Base-by-base conservation (phyloP, 2,113 vertebrate species). In the Otocyon megalotis region DNA sequence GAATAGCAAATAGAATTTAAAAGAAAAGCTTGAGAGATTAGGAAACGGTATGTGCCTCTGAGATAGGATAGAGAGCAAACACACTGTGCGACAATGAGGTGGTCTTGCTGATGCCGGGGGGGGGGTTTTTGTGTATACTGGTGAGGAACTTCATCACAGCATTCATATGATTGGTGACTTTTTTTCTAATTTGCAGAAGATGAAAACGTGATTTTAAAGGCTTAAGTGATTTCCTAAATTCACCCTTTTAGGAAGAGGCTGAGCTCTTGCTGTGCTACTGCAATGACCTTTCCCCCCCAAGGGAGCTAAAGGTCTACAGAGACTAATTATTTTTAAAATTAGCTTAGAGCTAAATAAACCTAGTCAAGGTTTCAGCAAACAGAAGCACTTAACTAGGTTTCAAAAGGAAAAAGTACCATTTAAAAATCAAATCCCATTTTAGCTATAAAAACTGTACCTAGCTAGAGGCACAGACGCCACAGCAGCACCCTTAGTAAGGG, bases 271-370 rank as follows among this genome's bases (percentile, higher is more conserved):
- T 94, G 58, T 20, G 37, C 20, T 92, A 8, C 32, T 88, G 50
- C 11, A 86, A 0, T 89, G 88, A 90, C 26, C 24, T 12, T 84
- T 7, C 60, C 11, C 43, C 94, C 67, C 74, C 60, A 90, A 92
- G 96, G 48, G 56, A 65, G 94, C 95, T 82, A 43, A 77, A 90
- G 15, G 20, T 72, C 71, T 92, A 95, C 74, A 84, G 74, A 92
- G 92, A 89, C 54, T 80, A 91, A 96, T 97, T 56, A 96, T 94
- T 94, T 93, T 96, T 93, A 90, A 97, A 83, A 83, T 97, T 94
- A 91, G 37, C 12, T 88, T 28, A 88, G 80, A 96, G 48, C 53
- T 6, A 94, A 80, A 24, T 43, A 43, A 43, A 43, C 43, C 9
- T 15, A 72, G 11, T 65, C 20, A 56, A 12, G 76, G 94, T 97